These are phyloP conservation scores for Rhabdomys dilectus DNA, from an alignment of 2,113 vertebrate species.

Conservation along the genomic window DNA sequence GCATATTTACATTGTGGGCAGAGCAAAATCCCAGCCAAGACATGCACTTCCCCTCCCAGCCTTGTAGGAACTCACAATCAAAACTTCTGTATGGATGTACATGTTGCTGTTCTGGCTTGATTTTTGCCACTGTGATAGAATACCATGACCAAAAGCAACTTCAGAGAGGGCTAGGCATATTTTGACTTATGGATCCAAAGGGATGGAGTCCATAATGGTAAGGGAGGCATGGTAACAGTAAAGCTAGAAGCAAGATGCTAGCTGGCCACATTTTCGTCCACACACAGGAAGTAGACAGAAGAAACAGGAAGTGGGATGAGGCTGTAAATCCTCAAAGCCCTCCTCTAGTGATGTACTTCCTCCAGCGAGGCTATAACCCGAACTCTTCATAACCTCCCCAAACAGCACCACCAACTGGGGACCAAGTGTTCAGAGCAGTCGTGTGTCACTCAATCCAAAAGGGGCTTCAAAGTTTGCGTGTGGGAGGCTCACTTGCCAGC, in stretches of 20 bases:
- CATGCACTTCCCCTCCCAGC: background rate
- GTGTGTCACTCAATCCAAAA: background rate
- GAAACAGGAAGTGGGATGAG: background rate
- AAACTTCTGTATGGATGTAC: background rate
- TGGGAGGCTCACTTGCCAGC: background rate
- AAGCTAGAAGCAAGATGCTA: background rate
- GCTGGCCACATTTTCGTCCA: background rate
- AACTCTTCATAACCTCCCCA: background rate
- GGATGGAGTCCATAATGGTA: background rate
- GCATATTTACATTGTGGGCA: background rate
- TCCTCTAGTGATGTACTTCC: background rate
- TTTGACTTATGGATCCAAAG: background rate
- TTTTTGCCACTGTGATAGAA: background rate
- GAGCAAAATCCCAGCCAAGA: background rate
- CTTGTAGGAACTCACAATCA: background rate
- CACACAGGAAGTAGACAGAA: background rate
- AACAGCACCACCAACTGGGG: background rate
- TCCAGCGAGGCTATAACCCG: background rate
- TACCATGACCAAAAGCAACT: background rate
- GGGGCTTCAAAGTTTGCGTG: background rate
- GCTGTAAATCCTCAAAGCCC: background rate
- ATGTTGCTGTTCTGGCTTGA: background rate
- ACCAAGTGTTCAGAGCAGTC: background rate
- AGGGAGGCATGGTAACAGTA: background rate
- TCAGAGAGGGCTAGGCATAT: background rate